Base-by-base conservation (phyloP, 2,113 vertebrate genomes). In the Macquaria ambigua region DNA sequence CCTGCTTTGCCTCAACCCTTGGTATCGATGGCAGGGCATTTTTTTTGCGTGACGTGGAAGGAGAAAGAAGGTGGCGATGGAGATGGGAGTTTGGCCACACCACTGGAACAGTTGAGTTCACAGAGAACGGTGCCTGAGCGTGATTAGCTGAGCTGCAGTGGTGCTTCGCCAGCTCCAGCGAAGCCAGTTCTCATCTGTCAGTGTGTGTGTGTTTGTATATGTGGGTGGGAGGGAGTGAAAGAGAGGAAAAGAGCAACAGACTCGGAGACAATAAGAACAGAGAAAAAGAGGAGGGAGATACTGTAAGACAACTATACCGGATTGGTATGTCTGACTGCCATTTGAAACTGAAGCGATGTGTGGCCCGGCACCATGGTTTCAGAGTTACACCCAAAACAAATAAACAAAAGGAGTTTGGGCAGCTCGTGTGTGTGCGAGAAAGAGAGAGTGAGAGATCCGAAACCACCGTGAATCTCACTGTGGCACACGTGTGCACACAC, bases 381-480 rank as follows among this genome's bases (percentile, higher is more conserved):
- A 87, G 58, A 48, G 94, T 92, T 91, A 93, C 95, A 91, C 94
- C 94, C 95, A 93, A 94, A 95, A 94, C 93, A 96, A 96, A 96
- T 91, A 96, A 93, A 95, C 93, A 93, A 87, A 43, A 87, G 77
- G 75, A 79, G 78, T 88, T 83, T 91, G 84, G 89, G 87, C 89
- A 83, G 83, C 43, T 37, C 37, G 63, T 76, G 79, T 89, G 55
- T 69, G 59, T 83, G 82, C 2, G 39, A n/a, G 58, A 77, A 58
- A 71, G 77, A 53, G 58, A 67, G 73, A 67, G 58, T 68, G 62
- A 71, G 79, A 70, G 83, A 83, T 74, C 58, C 37, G 53, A 69
- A 89, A 86, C 87, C 82, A 82, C 84, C 1, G 28, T 82, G 66
- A 74, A 77, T 85, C 72, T 92, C 77, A 52, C 74, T 74, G 77